Percentiles rank a stretch among this genome's conserved stretches.
phyloP scores from a whole-genome alignment of 2,797 vertebrate genomes.

The Graptemys geographica region DNA sequence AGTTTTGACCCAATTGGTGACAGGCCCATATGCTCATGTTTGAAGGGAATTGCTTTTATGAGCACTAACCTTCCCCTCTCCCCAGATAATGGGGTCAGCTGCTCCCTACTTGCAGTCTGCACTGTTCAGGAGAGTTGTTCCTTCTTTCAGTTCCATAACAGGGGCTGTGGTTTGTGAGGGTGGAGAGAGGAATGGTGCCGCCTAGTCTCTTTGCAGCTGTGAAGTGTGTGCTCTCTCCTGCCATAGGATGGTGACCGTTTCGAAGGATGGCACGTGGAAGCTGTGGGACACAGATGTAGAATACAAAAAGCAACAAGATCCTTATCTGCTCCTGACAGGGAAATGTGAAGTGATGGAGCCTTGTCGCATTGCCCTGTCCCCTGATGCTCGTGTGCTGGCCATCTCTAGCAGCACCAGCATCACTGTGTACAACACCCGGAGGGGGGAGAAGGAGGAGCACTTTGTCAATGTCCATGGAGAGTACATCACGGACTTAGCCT shows the following conservation, averaged over 20 bases:
- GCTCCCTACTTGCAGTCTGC: not conserved
- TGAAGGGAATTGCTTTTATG: not conserved
- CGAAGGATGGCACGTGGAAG: slow-evolving; percentile 96
- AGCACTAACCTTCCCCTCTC: not conserved
- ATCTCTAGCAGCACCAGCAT: slow-evolving; percentile 85
- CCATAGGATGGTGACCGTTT: slow-evolving; percentile 93
- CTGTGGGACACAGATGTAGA: slow-evolving; percentile 96
- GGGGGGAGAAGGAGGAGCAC: slow-evolving; percentile 88
- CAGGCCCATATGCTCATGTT: not conserved
- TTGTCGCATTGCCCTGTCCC: slow-evolving; percentile 88
- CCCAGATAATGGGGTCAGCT: not conserved
- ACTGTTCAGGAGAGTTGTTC: not conserved
- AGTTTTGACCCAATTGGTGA: not conserved
- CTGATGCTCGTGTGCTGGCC: slow-evolving; percentile 88
- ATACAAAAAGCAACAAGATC: slow-evolving; percentile 97
- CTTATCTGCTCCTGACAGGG: slow-evolving; percentile 90
- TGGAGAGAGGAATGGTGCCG: fast-evolving
- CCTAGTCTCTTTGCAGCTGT: fast-evolving
- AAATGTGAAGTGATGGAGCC: slow-evolving; percentile 81
- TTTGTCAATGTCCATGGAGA: slow-evolving; percentile 84
- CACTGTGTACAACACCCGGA: slow-evolving; percentile 84
- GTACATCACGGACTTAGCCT: slow-evolving; percentile 85
- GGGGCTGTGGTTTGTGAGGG: fast-evolving
- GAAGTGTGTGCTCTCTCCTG: fast-evolving
- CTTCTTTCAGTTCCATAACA: not conserved